phyloP scores from a whole-genome alignment of 2,888 invertebrate species.

The Baccha elongata region DNA sequence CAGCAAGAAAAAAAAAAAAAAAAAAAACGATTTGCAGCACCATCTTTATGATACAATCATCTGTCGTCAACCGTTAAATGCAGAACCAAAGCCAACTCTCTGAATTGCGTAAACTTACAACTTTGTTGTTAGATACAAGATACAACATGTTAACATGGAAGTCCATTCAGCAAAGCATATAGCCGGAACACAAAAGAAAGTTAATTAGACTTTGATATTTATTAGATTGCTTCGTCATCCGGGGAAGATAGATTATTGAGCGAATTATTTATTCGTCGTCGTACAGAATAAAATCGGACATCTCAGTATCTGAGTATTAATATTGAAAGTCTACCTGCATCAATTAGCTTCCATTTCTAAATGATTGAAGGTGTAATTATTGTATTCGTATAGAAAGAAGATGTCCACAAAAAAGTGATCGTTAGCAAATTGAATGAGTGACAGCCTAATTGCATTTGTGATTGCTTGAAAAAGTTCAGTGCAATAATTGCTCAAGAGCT shows the following conservation, averaged over 20 bases:
- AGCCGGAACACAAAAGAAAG: conserved; percentile 63
- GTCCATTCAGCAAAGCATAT: conserved; percentile 39
- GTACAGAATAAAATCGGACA: neutral
- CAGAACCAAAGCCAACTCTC: conserved; percentile 28
- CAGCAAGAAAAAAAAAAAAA: conserved; percentile 28
- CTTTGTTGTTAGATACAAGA: neutral
- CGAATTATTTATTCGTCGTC: neutral
- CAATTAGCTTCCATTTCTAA: conserved; percentile 39
- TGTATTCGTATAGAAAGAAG: conserved; percentile 30
- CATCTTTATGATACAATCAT: conserved; percentile 41
- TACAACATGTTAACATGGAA: neutral
- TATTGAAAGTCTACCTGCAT: conserved; percentile 37
- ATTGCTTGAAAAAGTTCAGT: conserved; percentile 43
- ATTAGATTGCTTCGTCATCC: conserved; percentile 54
- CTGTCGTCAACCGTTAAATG: conserved; percentile 58
- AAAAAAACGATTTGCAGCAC: conserved; percentile 31
- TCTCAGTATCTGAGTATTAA: conserved; percentile 13
- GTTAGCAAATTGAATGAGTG: conserved; percentile 47
- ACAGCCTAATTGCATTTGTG: conserved; percentile 46
- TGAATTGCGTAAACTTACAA: conserved; percentile 51
- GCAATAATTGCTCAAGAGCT: conserved; percentile 9
- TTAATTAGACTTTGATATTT: conserved; percentile 59
- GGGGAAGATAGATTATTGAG: neutral
- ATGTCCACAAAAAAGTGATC: conserved; percentile 47
- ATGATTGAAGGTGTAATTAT: conserved; percentile 3